Percentiles rank a stretch among this genome's conserved stretches.
phyloP scores from a whole-genome alignment of 2,888 invertebrate genomes.

The Miltochrista miniata region DNA sequence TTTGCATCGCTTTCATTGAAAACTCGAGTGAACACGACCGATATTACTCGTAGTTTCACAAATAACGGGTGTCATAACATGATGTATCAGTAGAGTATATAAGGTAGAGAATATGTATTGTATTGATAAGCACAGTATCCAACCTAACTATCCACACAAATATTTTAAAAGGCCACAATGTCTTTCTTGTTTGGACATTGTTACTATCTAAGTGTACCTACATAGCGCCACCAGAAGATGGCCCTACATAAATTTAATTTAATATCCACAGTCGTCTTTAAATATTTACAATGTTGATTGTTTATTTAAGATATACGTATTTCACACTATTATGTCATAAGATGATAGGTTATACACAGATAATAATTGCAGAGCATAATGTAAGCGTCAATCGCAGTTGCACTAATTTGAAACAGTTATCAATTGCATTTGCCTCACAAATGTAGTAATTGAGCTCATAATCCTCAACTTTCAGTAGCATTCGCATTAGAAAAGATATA shows the following conservation, averaged over 20 bases:
- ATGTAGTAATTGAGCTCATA: not conserved
- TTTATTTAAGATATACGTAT: no score
- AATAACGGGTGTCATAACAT: not conserved
- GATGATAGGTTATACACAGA: no score
- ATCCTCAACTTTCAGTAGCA: not conserved
- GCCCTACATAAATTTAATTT: no score
- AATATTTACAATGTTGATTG: no score
- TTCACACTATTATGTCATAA: no score
- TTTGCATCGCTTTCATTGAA: conserved; percentile 4
- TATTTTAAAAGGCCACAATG: no score
- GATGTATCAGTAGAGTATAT: not conserved
- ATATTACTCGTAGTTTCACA: conserved; percentile 1
- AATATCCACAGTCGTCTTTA: no score
- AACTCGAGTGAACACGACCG: not conserved
- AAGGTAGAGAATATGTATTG: not conserved
- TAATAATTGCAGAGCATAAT: no score
- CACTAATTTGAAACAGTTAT: conserved; percentile 20
- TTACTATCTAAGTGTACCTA: no score
- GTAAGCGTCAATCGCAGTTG: conserved; percentile 9
- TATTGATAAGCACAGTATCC: not conserved
- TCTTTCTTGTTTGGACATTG: no score
- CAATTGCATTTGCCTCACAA: conserved; percentile 18
- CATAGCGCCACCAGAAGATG: no score
- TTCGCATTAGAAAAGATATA: not conserved
- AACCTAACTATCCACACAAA: not conserved